Evolutionary conservation across 2,797 vertebrate genomes (phyloP).

Genomic region (Carduelis carduelis): DNA sequence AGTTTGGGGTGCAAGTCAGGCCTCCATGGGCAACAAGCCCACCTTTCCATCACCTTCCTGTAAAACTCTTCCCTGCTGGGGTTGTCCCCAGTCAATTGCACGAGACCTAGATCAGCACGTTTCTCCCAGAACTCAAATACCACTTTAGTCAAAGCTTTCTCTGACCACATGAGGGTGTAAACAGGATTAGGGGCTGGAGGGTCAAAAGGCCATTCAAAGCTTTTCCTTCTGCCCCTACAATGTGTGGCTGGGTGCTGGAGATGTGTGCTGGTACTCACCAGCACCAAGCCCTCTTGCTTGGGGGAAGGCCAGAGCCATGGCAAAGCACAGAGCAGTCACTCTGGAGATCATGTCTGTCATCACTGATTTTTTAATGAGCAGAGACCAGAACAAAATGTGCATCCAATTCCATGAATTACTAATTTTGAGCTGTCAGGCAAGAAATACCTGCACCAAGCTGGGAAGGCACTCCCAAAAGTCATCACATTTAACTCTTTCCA

Average conservation of each 20-base stretch:
- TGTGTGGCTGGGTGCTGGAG: background rate
- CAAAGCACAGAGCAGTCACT: background rate
- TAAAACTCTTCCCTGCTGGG: background rate
- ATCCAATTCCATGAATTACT: background rate
- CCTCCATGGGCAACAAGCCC: background rate
- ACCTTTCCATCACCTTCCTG: background rate
- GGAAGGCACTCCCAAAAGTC: background rate
- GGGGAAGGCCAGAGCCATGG: background rate
- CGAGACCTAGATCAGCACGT: rapidly evolving
- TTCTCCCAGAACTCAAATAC: background rate
- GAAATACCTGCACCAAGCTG: background rate
- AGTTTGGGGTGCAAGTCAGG: background rate
- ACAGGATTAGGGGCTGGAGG: background rate
- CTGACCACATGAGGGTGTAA: background rate
- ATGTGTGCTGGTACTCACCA: background rate
- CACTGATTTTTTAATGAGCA: background rate
- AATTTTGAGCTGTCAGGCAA: background rate
- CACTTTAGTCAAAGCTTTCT: background rate
- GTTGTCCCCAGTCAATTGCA: background rate
- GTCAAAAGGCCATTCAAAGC: background rate
- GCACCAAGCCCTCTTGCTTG: background rate
- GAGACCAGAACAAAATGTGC: background rate
- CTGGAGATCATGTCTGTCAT: background rate
- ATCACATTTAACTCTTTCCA: background rate
- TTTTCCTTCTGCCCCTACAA: background rate